Evolutionary conservation across 1,140 invertebrate genomes (phyloP).

Genomic region (Mycetomoellerius zeteki): DNA sequence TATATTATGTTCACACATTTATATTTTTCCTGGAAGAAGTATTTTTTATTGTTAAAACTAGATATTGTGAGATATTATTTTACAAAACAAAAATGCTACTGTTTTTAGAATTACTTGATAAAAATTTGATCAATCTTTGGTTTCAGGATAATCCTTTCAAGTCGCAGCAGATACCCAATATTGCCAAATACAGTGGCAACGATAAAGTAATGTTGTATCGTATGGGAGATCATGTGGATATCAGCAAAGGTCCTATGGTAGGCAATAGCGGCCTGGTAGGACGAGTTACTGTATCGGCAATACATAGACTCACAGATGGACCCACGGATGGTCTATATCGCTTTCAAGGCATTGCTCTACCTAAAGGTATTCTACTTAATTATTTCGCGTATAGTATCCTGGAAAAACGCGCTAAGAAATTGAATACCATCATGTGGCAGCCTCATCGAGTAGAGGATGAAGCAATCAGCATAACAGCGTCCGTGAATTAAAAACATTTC

Average conservation of each 20-base stretch:
- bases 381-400: conserved; percentile 94
- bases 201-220: conserved; percentile 92
- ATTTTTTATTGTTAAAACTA: not conserved
- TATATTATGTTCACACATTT: too few species aligned
- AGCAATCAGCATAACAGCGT: conserved; percentile 2
- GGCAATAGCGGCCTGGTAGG: conserved; percentile 92
- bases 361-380: conserved; percentile 92
- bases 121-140: not conserved
- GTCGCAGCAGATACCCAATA: conserved; percentile 93
- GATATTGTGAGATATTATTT: not conserved
- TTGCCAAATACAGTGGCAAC: conserved; percentile 89
- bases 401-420: conserved; percentile 91
- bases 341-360: conserved; percentile 96
- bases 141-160: conserved; percentile 94
- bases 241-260: conserved; percentile 96
- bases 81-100: not conserved
- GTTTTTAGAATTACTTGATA: not conserved
- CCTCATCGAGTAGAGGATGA: conserved; percentile 55
- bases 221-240: conserved; percentile 95
- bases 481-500: not conserved
- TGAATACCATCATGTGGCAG: conserved; percentile 84
- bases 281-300: conserved; percentile 91
- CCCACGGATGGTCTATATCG: conserved; percentile 90
- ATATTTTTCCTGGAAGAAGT: too few species aligned
- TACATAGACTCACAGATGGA: conserved; percentile 90